Conservation (phyloP, 1,140 invertebrate genomes). For the Bombus pascuorum region DNA sequence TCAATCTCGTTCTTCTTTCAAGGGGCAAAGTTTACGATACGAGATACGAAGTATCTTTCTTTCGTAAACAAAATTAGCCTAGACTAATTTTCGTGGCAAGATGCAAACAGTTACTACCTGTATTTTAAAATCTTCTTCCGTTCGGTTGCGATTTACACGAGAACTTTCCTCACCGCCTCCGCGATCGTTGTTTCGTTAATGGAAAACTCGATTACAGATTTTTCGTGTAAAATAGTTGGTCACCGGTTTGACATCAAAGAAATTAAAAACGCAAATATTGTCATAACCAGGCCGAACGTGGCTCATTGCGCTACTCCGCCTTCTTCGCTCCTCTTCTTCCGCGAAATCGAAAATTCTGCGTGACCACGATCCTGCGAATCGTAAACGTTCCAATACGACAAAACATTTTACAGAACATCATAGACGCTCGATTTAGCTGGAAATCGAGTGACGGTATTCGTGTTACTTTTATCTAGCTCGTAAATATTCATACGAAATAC, state of each 20-base stretch:
- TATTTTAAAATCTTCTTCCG: no score
- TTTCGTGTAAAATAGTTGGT: not conserved
- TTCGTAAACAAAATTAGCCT: no score
- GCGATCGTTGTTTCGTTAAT: not conserved
- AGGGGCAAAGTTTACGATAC: no score
- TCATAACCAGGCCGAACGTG: no score
- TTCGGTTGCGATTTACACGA: no score
- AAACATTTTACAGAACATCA: not conserved
- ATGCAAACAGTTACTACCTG: no score
- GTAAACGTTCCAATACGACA: not conserved
- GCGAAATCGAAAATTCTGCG: not conserved
- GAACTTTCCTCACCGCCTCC: no score
- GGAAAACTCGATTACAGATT: not conserved
- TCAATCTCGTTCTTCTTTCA: no score
- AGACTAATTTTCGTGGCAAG: no score
- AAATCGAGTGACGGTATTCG: not conserved
- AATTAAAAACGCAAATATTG: not conserved
- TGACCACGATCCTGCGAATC: constrained; percentile 13
- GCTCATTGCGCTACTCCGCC: not conserved
- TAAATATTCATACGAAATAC: constrained; percentile 1
- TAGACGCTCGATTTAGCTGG: not conserved
- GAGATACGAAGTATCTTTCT: no score
- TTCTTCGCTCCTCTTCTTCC: no score
- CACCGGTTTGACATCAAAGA: no score
- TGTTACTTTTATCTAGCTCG: not conserved